Conservation (phyloP, 1,140 invertebrate genomes). For the Drosophila athabasca region DNA sequence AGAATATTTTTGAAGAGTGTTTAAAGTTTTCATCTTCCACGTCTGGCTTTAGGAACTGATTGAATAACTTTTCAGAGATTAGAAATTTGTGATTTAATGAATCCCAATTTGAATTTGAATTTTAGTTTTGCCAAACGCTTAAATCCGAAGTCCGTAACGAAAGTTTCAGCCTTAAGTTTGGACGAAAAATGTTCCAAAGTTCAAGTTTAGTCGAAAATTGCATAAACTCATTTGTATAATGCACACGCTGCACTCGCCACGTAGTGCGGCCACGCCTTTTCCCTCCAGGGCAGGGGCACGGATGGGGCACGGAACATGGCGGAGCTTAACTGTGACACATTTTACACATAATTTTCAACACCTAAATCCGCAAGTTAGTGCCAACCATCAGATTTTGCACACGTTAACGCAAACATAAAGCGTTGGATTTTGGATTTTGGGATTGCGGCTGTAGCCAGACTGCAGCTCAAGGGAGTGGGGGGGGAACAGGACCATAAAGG, state of each 20-base stretch:
- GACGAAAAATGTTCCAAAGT: slow-evolving; percentile 34
- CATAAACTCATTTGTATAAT: slow-evolving; percentile 67
- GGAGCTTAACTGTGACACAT: slow-evolving; percentile 79
- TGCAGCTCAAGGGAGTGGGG: background rate
- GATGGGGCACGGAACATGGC: slow-evolving; percentile 39
- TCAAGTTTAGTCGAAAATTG: slow-evolving; percentile 48
- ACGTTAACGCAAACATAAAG: slow-evolving; percentile 80
- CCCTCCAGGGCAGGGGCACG: slow-evolving; percentile 7
- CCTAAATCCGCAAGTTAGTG: slow-evolving; percentile 81
- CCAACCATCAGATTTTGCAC: slow-evolving; percentile 79
- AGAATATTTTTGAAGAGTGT: too few species aligned
- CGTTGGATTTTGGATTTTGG: slow-evolving; percentile 65
- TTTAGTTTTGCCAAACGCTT: slow-evolving; percentile 27
- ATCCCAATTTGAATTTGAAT: slow-evolving; percentile 31
- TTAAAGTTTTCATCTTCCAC: too few species aligned
- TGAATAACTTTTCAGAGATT: too few species aligned
- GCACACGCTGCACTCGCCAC: slow-evolving; percentile 58
- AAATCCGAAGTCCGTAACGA: slow-evolving; percentile 37
- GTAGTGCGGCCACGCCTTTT: slow-evolving; percentile 33
- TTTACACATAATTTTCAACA: slow-evolving; percentile 81
- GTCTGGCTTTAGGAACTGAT: too few species aligned
- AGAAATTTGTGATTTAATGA: slow-evolving; percentile 22
- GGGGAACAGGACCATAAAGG: slow-evolving; percentile 2
- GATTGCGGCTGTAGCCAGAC: slow-evolving; percentile 26
- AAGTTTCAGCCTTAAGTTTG: slow-evolving; percentile 28